A percentile compares a stretch with the other conserved stretches of the same genome.
These are phyloP conservation scores for Apamea anceps DNA, from an alignment of 2,888 invertebrate genomes.

Conservation along the genomic window DNA sequence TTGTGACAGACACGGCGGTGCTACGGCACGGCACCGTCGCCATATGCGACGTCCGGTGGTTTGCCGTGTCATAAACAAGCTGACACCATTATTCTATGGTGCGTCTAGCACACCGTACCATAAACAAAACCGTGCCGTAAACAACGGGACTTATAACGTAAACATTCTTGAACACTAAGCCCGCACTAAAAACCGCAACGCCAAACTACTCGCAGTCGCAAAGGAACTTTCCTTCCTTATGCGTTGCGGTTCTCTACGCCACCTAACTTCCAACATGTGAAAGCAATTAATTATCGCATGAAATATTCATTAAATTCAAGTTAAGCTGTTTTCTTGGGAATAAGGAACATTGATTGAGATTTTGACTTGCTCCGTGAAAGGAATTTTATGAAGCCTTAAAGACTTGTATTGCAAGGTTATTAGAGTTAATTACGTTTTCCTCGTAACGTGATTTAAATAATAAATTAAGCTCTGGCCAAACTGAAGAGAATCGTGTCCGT, in stretches of 20 bases:
- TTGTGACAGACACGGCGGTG: background rate
- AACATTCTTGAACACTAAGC: slow-evolving; percentile 4
- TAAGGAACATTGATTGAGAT: slow-evolving; percentile 44
- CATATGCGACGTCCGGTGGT: background rate
- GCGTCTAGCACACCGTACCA: background rate
- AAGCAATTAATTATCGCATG: slow-evolving; percentile 66
- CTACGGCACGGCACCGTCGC: no score
- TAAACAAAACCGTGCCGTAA: background rate
- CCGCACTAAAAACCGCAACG: slow-evolving; percentile 37
- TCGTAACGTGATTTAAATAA: background rate
- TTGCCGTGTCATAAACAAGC: background rate
- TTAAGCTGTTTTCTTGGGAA: slow-evolving; percentile 53
- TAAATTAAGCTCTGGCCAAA: background rate
- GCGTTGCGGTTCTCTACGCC: slow-evolving; percentile 28
- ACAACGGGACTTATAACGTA: background rate
- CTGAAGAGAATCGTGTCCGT: background rate
- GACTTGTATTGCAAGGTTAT: background rate
- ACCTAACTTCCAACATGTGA: slow-evolving; percentile 56
- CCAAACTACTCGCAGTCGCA: slow-evolving; percentile 38
- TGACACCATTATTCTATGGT: background rate
- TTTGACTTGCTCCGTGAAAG: background rate
- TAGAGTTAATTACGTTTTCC: slow-evolving; percentile 4
- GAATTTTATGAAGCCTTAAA: slow-evolving; percentile 10
- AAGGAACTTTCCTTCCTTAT: slow-evolving; percentile 51
- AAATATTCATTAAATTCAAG: slow-evolving; percentile 64